Conservation (phyloP, 2,113 vertebrate species). For the Brachypteracias leptosomus region DNA sequence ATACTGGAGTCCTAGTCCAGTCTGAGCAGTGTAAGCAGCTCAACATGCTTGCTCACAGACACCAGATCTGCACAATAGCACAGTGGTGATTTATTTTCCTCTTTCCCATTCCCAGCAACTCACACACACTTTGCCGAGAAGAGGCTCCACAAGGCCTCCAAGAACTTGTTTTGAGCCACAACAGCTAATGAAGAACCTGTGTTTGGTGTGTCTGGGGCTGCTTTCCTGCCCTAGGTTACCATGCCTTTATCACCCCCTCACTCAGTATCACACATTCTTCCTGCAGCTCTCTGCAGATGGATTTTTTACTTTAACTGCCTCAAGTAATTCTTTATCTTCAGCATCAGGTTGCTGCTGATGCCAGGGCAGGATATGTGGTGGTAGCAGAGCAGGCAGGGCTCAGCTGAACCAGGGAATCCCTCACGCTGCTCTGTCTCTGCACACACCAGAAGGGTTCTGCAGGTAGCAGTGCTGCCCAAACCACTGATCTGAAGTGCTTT, state of each 20-base stretch:
- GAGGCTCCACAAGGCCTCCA: rapidly evolving
- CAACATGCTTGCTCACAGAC: rapidly evolving
- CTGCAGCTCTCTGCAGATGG: neutral
- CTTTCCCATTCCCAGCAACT: neutral
- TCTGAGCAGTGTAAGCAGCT: neutral
- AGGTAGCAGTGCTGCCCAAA: rapidly evolving
- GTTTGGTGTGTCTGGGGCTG: neutral
- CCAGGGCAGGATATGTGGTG: neutral
- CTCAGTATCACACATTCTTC: neutral
- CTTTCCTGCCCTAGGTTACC: neutral
- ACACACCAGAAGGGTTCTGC: neutral
- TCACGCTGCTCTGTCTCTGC: neutral
- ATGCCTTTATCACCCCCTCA: neutral
- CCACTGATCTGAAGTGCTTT: neutral
- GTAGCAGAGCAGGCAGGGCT: neutral
- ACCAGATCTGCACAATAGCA: neutral
- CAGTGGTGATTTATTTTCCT: neutral
- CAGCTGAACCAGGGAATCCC: neutral
- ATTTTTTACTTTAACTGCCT: neutral
- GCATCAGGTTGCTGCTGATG: neutral
- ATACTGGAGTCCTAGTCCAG: neutral
- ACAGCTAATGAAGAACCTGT: neutral
- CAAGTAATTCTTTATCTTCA: neutral
- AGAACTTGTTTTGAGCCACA: rapidly evolving
- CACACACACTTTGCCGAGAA: neutral